These are phyloP conservation scores for Aphelenchoides bicaudatus DNA, from an alignment of 2,888 invertebrate species.

Conservation along the genomic window DNA sequence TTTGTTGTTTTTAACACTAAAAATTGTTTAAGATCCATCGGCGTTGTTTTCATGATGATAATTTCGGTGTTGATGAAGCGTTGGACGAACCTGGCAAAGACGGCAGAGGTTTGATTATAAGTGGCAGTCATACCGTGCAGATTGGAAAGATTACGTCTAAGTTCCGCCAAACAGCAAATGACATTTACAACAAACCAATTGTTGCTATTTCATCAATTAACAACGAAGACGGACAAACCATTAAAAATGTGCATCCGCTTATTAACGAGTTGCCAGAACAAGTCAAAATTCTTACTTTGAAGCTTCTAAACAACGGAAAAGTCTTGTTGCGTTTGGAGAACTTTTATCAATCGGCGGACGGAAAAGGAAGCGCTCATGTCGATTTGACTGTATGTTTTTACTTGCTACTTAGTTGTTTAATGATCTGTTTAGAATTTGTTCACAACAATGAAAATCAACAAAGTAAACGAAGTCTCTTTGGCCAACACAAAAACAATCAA, in stretches of 20 bases:
- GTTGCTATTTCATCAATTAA: conserved; percentile 46
- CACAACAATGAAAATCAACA: conserved; percentile 21
- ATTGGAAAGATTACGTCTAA: conserved; percentile 23
- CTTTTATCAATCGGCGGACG: conserved; percentile 59
- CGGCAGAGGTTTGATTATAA: conserved; percentile 62
- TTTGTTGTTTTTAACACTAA: no score
- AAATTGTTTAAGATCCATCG: conserved; percentile 72
- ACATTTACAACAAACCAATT: conserved; percentile 49
- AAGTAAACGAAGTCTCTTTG: conserved; percentile 27
- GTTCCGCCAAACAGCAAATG: conserved; percentile 39
- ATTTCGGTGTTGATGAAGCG: conserved; percentile 88
- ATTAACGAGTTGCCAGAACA: conserved; percentile 37
- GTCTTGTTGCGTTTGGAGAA: conserved; percentile 62
- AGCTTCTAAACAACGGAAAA: conserved; percentile 51
- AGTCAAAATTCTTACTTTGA: conserved; percentile 62
- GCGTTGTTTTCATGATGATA: no score
- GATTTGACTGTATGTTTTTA: conserved; percentile 57
- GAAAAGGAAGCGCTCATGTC: conserved; percentile 57
- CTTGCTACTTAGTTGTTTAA: no score
- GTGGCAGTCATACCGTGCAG: conserved; percentile 27
- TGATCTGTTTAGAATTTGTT: conserved; percentile 28
- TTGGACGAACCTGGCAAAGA: conserved; percentile 72
- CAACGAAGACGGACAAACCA: no score
- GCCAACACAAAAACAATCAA: conserved; percentile 10
- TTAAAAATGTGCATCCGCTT: conserved; percentile 24